phyloP scores from a whole-genome alignment of 2,113 vertebrate genomes.

The Synodontis membranacea region DNA sequence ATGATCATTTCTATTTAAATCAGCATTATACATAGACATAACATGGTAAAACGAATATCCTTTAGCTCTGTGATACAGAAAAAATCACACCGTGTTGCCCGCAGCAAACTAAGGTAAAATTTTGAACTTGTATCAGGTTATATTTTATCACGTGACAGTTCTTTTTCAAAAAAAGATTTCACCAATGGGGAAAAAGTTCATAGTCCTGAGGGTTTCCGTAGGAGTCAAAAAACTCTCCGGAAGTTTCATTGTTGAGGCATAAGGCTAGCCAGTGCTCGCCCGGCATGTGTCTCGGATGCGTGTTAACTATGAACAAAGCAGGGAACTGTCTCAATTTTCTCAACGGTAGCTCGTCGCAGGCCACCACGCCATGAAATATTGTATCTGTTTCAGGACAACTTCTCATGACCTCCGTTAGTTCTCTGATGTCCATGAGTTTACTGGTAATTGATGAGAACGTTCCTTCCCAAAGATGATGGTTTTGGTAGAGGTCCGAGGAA shows the following conservation, averaged over 20 bases:
- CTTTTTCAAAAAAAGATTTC: too few species aligned
- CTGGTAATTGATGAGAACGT: not conserved
- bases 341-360: not conserved
- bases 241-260: too few species aligned
- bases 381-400: not conserved
- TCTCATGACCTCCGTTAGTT: too few species aligned
- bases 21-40: not conserved
- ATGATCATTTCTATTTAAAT: too few species aligned
- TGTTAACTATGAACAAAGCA: not conserved
- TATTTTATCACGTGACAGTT: not conserved
- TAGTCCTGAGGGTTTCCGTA: not conserved
- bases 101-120: not conserved
- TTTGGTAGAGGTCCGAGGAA: not conserved
- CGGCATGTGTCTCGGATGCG: too few species aligned
- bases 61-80: slow-evolving; percentile 1
- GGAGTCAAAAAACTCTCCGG: not conserved
- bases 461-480: not conserved
- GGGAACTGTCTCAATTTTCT: not conserved
- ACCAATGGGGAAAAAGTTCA: too few species aligned
- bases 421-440: not conserved
- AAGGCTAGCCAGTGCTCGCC: too few species aligned
- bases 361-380: not conserved
- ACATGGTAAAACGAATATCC: not conserved
- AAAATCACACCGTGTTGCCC: slow-evolving; percentile 9
- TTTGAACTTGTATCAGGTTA: not conserved